Percentiles rank a stretch among this genome's conserved stretches.
phyloP scores from a whole-genome alignment of 2,797 vertebrate genomes.

The Oreochromis mossambicus region DNA sequence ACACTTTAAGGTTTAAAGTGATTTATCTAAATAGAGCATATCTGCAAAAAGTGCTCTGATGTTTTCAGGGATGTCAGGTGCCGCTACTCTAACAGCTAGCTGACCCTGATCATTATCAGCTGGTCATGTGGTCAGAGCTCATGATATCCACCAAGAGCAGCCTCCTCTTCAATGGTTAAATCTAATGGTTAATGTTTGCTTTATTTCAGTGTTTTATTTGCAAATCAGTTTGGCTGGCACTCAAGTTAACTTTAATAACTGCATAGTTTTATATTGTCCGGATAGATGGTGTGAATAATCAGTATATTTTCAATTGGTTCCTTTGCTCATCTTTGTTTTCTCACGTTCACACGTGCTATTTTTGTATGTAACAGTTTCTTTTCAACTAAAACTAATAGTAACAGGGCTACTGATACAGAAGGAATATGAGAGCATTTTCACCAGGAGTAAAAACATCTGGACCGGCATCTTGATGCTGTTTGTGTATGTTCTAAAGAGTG shows the following conservation, averaged over 20 bases:
- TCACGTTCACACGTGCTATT: fast-evolving
- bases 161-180: neutral
- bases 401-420: neutral
- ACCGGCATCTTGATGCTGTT: fast-evolving
- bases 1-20: neutral
- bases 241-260: neutral
- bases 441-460: neutral
- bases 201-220: neutral
- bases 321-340: neutral
- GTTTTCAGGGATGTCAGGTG: neutral
- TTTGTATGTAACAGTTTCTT: fast-evolving
- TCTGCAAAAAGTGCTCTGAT: neutral
- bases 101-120: neutral
- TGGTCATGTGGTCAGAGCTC: neutral
- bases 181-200: neutral
- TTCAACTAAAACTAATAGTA: neutral
- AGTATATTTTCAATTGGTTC: fast-evolving
- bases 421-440: neutral
- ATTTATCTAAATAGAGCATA: neutral
- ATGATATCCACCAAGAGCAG: neutral
- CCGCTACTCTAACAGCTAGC: neutral
- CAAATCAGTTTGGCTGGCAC: neutral
- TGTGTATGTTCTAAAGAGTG: neutral
- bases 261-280: neutral
- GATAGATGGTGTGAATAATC: neutral